These are phyloP conservation scores for Petrolisthes manimaculis DNA, from an alignment of 2,888 invertebrate genomes.

Conservation along the genomic window DNA sequence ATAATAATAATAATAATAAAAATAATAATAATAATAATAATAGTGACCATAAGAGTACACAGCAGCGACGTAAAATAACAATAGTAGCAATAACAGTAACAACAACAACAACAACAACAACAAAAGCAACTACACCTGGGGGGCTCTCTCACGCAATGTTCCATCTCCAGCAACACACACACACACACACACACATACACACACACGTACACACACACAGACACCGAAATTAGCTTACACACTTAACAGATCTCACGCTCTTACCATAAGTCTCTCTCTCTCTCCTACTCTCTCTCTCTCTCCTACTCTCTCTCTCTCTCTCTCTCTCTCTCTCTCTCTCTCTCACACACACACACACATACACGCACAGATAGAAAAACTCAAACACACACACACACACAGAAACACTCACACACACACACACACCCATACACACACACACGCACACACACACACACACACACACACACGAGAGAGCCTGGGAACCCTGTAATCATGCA, in stretches of 20 bases:
- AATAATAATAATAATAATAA: too few species aligned
- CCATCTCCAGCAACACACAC: too few species aligned
- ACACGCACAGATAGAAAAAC: conserved; percentile 2
- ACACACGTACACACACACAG: not conserved
- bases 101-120: too few species aligned
- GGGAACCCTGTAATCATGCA: conserved; percentile 21
- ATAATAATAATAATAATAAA: too few species aligned
- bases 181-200: too few species aligned
- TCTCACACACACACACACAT: conserved; percentile 11
- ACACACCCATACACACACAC: not conserved
- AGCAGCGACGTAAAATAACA: too few species aligned
- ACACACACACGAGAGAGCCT: not conserved
- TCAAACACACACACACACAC: conserved; percentile 12
- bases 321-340: not conserved
- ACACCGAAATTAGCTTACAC: not conserved
- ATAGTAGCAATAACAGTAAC: too few species aligned
- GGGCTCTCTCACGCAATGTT: too few species aligned
- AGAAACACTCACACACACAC: conserved; percentile 12
- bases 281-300: conserved; percentile 9
- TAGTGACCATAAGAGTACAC: too few species aligned
- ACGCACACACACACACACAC: conserved; percentile 23
- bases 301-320: not conserved
- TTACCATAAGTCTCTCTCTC: too few species aligned
- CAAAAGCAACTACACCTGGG: too few species aligned
- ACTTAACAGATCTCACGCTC: not conserved